Percentiles rank a stretch among this genome's conserved stretches.
These are phyloP conservation scores for Microctonus aethiopoides DNA, from an alignment of 2,888 invertebrate species.

Conservation along the genomic window DNA sequence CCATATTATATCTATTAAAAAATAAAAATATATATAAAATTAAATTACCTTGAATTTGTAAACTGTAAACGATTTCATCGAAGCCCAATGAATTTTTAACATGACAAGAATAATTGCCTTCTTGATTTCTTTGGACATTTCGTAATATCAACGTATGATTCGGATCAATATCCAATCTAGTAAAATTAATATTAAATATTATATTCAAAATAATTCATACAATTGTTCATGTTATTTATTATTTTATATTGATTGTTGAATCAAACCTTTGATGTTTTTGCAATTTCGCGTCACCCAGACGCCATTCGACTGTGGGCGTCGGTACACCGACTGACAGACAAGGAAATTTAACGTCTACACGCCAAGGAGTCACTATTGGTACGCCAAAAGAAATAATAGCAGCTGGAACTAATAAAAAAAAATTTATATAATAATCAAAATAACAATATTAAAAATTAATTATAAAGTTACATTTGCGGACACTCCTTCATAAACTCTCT, in stretches of 20 bases:
- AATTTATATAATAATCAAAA: conserved; percentile 24
- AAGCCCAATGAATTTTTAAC: conserved; percentile 69
- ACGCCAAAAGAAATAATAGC: conserved; percentile 72
- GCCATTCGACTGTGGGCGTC: conserved; percentile 69
- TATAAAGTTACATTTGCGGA: background rate
- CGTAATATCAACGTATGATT: conserved; percentile 69
- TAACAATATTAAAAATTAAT: background rate
- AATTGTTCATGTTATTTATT: background rate
- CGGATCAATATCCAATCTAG: conserved; percentile 65
- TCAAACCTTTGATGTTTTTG: conserved; percentile 60
- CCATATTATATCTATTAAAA: no score
- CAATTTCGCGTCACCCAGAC: conserved; percentile 66
- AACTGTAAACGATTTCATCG: conserved; percentile 69
- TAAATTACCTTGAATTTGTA: conserved; percentile 69
- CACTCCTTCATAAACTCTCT: no score
- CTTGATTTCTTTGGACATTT: conserved; percentile 69
- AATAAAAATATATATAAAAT: no score
- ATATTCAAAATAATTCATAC: background rate
- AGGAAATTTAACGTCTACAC: conserved; percentile 69
- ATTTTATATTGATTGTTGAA: conserved; percentile 9
- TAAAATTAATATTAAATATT: conserved; percentile 27
- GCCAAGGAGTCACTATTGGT: conserved; percentile 69
- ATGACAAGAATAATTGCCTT: conserved; percentile 71
- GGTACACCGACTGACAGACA: conserved; percentile 71
- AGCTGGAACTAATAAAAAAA: conserved; percentile 66